Conservation (phyloP, 2,113 vertebrate genomes). For the Brienomyrus longianalis region DNA sequence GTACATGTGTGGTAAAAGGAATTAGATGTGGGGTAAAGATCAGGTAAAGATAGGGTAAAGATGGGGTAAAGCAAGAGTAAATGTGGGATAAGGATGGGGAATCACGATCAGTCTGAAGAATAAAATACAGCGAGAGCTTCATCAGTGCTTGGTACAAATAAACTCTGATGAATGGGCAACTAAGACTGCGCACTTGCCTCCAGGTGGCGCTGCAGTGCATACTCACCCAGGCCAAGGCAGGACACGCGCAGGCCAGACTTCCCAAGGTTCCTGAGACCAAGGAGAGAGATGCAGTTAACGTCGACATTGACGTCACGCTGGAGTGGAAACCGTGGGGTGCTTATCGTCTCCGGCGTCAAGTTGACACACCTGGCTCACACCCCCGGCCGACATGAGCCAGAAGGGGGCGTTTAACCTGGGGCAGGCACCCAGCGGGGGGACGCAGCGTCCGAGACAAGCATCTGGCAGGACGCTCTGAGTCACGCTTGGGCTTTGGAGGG, state of each 20-base stretch:
- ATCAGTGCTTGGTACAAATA: not conserved
- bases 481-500: not conserved
- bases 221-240: conserved; percentile 70
- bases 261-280: conserved; percentile 62
- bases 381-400: not conserved
- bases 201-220: not conserved
- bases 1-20: not conserved
- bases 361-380: not conserved
- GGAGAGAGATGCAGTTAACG: conserved; percentile 6
- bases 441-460: not conserved
- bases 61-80: not conserved
- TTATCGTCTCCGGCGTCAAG: not conserved
- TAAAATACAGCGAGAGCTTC: not conserved
- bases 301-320: not conserved
- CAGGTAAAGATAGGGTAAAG: not conserved
- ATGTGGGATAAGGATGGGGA: not conserved
- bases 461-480: not conserved
- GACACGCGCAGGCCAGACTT: conserved; percentile 72
- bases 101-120: not conserved
- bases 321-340: not conserved
- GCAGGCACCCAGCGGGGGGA: not conserved
- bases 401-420: not conserved
- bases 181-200: not conserved
- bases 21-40: not conserved
- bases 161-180: not conserved